These are phyloP conservation scores for Rhea americana DNA, from an alignment of 2,113 vertebrate genomes.

Conservation along the genomic window DNA sequence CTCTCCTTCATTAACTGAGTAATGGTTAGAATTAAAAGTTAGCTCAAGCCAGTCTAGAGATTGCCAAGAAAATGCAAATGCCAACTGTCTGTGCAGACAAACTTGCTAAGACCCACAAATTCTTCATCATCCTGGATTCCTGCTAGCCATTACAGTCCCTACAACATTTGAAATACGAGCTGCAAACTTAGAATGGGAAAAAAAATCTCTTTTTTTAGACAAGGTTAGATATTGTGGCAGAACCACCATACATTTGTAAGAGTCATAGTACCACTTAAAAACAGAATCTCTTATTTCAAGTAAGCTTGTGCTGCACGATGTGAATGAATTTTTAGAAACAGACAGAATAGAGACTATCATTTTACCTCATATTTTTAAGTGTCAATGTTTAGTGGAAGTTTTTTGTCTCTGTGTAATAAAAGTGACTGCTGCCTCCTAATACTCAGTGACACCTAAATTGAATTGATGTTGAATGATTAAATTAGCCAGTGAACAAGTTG, in stretches of 20 bases:
- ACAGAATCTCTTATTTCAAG: background rate
- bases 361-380: background rate
- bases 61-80: background rate
- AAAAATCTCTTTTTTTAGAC: background rate
- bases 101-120: background rate
- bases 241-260: background rate
- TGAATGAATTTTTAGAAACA: background rate
- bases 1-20: background rate
- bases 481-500: background rate
- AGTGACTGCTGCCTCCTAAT: background rate
- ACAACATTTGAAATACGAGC: background rate
- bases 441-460: background rate
- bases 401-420: background rate
- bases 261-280: background rate
- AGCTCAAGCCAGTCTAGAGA: background rate
- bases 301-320: background rate
- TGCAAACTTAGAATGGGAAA: background rate
- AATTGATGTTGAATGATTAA: constrained; percentile 18
- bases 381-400: background rate
- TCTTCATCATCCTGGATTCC: background rate
- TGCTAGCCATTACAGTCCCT: background rate
- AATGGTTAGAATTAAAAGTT: background rate
- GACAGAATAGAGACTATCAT: background rate
- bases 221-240: background rate
- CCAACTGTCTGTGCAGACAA: fast-evolving